These are phyloP conservation scores for Enteromius afrohamiltoni DNA, from an alignment of 2,797 vertebrate genomes.

Conservation along the genomic window DNA sequence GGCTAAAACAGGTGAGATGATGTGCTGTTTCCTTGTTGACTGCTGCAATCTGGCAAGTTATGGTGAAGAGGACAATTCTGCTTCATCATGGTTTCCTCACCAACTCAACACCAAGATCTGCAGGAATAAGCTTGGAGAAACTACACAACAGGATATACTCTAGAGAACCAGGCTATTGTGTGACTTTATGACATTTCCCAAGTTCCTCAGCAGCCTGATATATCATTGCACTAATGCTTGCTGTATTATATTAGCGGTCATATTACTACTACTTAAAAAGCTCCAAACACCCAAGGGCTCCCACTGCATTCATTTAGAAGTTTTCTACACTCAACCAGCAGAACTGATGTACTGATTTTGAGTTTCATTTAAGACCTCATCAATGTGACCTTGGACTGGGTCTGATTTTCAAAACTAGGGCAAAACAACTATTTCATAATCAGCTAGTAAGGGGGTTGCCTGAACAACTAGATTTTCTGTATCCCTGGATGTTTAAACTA, in stretches of 20 bases:
- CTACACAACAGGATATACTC: not conserved
- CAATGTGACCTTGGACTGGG: conserved; percentile 2
- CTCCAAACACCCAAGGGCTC: not conserved
- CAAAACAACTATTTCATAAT: conserved; percentile 4
- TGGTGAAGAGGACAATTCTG: not conserved
- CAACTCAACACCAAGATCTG: not conserved
- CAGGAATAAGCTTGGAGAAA: not conserved
- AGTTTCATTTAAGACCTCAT: not conserved
- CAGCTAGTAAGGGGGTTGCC: not conserved
- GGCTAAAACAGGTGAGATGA: conserved; percentile 23
- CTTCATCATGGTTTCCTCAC: not conserved
- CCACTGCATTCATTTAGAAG: not conserved
- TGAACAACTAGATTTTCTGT: not conserved
- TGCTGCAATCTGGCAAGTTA: not conserved
- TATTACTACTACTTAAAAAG: conserved; percentile 4
- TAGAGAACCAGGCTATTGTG: conserved; percentile 21
- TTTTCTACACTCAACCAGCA: not conserved
- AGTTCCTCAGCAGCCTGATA: not conserved
- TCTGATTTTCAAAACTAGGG: not conserved
- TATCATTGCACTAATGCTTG: not conserved
- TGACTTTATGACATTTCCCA: conserved; percentile 1
- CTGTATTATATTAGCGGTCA: not conserved
- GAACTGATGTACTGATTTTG: not conserved
- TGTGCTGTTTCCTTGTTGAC: conserved; percentile 4
- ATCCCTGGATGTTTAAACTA: not conserved